Evolutionary conservation across 2,888 invertebrate genomes (phyloP), one percentile per base, ranked within the genome.

Genomic region (Watsonalla cultraria): DNA sequence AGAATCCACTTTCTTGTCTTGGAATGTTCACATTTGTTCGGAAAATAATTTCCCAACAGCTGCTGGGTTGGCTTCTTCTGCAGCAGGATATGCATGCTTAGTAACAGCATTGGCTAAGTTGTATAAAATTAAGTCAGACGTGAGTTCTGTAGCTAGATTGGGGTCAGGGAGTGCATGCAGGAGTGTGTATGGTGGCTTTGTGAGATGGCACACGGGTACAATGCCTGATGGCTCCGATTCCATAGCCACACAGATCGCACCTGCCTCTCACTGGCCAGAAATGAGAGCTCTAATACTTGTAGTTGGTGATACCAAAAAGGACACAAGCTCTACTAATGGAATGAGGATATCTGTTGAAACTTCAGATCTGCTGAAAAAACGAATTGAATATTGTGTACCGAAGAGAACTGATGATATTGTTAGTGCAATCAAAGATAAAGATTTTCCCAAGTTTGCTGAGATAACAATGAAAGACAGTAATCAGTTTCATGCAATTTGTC

Each of bases 11-110:
- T 86, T 92, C 57, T 75, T 93, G 8, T 82, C 91, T 13, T 96
- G 95, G 94, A 95, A 96, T 73, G 76, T 97, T 45, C 95, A 94
- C 65, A 94, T 97, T 68, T 96, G 95, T 76, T 97, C 97, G 0
- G 94, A 94, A 75, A 99, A 99, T 82, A 99, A 99, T 90, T 99
- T 99, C 77, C 99, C 99, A 9, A 99, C 99, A 5, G 98, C 98
- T 5, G 99, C 99, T 54, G 99, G 99, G 0, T 91, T 99, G 50
- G 99, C 99, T 0, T 99, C 99, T 0, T 99, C 99, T 55, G 99
- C 99, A 34, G 98, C 99, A 46, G 99, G 99, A 5, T 99, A 98
- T 83, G 99, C 99, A 4, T 98, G 98, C 78, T 86, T 99, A 68
- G 97, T 97, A 0, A 94, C 92, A 64, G 94, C 97, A 0, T 83